Evolutionary conservation across 1,140 invertebrate species (phyloP), one percentile per base, ranked within the genome.

Genomic region (Thereuonema tuberculata): DNA sequence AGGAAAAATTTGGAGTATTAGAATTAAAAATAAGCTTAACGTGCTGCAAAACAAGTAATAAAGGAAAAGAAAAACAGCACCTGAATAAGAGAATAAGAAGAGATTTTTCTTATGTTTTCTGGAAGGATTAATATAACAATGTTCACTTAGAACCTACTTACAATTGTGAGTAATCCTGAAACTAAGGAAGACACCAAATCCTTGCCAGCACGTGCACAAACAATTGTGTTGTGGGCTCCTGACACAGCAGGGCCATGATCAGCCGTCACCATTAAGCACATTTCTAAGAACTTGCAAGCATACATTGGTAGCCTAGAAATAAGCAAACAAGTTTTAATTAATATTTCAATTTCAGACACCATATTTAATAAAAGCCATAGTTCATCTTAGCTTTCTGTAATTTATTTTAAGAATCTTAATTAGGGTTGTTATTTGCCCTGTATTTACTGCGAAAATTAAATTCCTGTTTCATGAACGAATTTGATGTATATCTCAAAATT

Each of bases 201-300:
- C 78, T 99, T 99, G 21, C 97, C 97, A 50, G 97, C 97, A 63
- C 97, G 76, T 1, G 97, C 95, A 70, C 94, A 98, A 5, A 99
- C 97, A 72, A 99, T 99, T 17, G 96, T 99, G 73, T 99, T 99
- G 72, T 99, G 96, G 0, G 96, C 96, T 20, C 96, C 97, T 9
- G 92, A 96, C 0, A 99, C 97, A 14, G 96, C 97, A 0, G 97
- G 96, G 25, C 96, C 97, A 73, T 99, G 97, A 78, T 99, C 97
- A 53, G 97, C 97, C 0, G 97, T 99, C 28, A 99, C 87, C 84
- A 99, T 98, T 27, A 99, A 76, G 69, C 94, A 96, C 89, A 99
- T 97, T 78, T 99, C 97, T 65, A 99, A 85, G 79, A 99, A 99
- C 76, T 96, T 95, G 72, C 89, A 91, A 25, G 93, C 93, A 73